phyloP scores from a whole-genome alignment of 2,888 invertebrate species.

The Dugesia japonica region DNA sequence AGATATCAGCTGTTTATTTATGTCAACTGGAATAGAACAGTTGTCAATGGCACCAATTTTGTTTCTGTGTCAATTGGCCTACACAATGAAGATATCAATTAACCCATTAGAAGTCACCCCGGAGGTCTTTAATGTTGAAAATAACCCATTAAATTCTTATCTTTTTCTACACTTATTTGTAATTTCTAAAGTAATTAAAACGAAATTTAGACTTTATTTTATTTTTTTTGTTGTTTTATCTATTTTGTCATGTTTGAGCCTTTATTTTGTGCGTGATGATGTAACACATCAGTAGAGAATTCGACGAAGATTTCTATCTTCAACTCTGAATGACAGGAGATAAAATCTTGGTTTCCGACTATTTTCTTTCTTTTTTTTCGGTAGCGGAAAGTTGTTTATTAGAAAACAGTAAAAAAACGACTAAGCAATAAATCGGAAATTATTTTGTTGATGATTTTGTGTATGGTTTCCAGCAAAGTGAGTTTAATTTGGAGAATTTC shows the following conservation, averaged over 20 bases:
- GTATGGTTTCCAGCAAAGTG: too few species aligned
- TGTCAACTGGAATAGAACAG: neutral
- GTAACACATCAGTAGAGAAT: neutral
- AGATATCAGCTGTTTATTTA: neutral
- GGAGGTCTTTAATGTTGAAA: neutral
- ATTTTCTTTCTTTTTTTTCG: neutral
- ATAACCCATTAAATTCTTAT: neutral
- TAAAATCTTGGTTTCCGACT: neutral
- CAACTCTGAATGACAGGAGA: neutral
- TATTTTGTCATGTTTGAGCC: neutral
- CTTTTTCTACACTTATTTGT: neutral
- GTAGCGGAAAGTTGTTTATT: neutral
- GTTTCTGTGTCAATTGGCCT: neutral
- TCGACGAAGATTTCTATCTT: neutral
- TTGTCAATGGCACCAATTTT: neutral
- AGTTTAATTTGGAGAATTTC: too few species aligned
- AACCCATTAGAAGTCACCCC: neutral
- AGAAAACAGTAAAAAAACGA: too few species aligned
- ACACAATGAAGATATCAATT: conserved; percentile 1
- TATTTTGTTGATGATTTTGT: too few species aligned
- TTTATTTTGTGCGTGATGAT: neutral
- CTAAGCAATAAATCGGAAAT: too few species aligned
- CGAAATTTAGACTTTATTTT: neutral
- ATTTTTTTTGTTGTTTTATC: too few species aligned
- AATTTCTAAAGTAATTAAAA: neutral